phyloP scores from a whole-genome alignment of 2,113 vertebrate genomes.

The Oreocharis arfaki region DNA sequence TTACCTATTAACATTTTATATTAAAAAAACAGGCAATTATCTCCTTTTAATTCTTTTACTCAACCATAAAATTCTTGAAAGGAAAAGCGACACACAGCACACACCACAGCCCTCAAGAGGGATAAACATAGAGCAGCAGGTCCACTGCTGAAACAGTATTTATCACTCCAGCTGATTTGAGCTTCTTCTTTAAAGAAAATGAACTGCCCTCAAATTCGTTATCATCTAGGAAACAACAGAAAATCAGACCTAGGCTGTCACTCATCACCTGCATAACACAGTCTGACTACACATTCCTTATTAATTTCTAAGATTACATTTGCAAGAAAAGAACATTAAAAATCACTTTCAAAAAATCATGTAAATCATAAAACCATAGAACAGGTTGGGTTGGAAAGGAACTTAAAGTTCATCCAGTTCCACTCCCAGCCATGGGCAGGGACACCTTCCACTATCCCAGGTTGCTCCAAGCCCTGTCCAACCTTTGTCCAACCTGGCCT shows the following conservation, averaged over 20 bases:
- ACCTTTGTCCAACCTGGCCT: background rate
- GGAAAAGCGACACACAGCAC: background rate
- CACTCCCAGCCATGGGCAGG: background rate
- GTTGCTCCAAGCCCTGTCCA: background rate
- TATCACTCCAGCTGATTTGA: background rate
- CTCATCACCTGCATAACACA: background rate
- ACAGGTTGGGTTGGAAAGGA: background rate
- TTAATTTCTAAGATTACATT: background rate
- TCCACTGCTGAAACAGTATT: background rate
- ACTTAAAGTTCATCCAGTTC: background rate
- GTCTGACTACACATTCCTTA: background rate
- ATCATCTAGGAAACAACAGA: background rate
- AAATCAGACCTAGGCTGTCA: background rate
- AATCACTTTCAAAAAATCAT: background rate
- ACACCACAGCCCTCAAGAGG: background rate
- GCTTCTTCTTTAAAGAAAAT: background rate
- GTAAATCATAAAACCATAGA: background rate
- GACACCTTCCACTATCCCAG: background rate
- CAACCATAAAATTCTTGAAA: background rate
- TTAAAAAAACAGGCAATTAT: background rate
- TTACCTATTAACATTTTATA: constrained; percentile 4
- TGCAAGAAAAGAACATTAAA: background rate
- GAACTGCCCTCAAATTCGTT: background rate
- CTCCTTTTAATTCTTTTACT: background rate
- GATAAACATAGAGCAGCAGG: background rate